Evolutionary conservation across 2,113 vertebrate species (phyloP).

Genomic region (Sapayoa aenigma): DNA sequence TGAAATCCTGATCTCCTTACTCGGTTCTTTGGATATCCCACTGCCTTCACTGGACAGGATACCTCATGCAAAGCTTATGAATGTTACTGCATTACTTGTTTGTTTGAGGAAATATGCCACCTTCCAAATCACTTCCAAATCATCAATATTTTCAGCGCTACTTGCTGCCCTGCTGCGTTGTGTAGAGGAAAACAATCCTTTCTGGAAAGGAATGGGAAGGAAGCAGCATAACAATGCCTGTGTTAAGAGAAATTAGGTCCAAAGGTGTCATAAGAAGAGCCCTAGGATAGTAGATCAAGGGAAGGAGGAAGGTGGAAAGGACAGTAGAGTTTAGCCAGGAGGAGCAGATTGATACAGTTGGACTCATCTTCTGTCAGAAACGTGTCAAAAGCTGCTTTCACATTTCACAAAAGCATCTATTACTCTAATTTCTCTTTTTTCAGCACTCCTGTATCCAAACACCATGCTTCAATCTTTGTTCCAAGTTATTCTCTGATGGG

Average conservation of each 20-base stretch:
- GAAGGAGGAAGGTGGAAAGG: not conserved
- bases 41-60: not conserved
- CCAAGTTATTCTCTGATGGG: not conserved
- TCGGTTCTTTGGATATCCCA: not conserved
- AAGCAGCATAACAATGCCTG: not conserved
- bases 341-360: rapidly evolving
- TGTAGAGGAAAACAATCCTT: not conserved
- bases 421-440: not conserved
- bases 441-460: not conserved
- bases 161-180: not conserved
- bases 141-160: not conserved
- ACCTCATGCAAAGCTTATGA: not conserved
- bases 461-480: not conserved
- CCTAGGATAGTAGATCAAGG: not conserved
- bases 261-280: not conserved
- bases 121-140: not conserved
- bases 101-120: not conserved
- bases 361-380: not conserved
- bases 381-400: not conserved
- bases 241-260: not conserved
- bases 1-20: not conserved
- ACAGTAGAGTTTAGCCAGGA: not conserved
- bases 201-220: not conserved
- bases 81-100: not conserved
- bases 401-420: not conserved